These are phyloP conservation scores for Illadopsis cleaveri DNA, from an alignment of 2,113 vertebrate species.

Conservation along the genomic window DNA sequence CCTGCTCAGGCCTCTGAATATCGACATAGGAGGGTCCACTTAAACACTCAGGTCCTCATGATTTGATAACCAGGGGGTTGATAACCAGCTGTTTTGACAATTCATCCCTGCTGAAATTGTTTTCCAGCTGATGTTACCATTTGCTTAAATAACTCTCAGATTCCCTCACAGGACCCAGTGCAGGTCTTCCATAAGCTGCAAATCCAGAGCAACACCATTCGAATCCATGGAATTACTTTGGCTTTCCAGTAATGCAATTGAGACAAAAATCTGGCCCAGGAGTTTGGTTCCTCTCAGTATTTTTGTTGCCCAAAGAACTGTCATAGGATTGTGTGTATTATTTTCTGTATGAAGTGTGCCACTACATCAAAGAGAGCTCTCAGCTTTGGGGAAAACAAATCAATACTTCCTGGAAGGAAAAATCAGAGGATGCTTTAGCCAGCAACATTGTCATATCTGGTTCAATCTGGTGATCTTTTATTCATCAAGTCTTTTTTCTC, in stretches of 20 bases:
- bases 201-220: neutral
- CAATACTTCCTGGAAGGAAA: neutral
- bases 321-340: neutral
- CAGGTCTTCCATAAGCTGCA: neutral
- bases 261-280: neutral
- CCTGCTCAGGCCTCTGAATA: neutral
- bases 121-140: neutral
- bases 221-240: neutral
- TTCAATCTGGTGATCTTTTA: neutral
- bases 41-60: neutral
- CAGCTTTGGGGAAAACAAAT: neutral
- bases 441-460: neutral
- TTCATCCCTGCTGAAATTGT: neutral
- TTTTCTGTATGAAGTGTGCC: neutral
- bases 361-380: neutral
- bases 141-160: neutral
- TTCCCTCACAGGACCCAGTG: neutral
- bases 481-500: neutral
- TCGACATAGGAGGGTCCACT: neutral
- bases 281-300: neutral
- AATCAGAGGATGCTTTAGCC: neutral
- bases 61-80: neutral
- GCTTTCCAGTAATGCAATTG: neutral
- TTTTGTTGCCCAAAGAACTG: neutral
- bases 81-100: rapidly evolving